These are phyloP conservation scores for Cerastis leucographa DNA, from an alignment of 2,888 invertebrate species.

Conservation along the genomic window DNA sequence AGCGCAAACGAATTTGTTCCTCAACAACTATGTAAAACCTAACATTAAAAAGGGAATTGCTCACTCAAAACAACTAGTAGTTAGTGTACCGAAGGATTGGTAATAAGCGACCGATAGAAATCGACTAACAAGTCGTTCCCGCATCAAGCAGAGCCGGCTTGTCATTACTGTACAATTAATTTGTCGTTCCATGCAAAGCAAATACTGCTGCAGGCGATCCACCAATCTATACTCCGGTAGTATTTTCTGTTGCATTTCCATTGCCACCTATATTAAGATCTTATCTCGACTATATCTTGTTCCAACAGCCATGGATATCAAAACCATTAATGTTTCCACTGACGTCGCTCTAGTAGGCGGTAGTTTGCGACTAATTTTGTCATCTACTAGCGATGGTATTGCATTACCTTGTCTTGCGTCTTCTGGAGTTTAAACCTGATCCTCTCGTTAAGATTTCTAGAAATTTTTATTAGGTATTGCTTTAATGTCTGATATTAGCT, in stretches of 20 bases:
- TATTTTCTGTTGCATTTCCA: conserved; percentile 53
- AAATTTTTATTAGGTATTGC: conserved; percentile 30
- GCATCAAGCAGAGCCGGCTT: conserved; percentile 73
- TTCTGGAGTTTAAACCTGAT: conserved; percentile 41
- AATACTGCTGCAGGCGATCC: conserved; percentile 76
- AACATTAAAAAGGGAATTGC: conserved; percentile 60
- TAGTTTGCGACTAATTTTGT: conserved; percentile 54
- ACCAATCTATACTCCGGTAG: conserved; percentile 49
- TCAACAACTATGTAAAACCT: conserved; percentile 50
- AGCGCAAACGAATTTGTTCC: neutral
- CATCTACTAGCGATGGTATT: conserved; percentile 41
- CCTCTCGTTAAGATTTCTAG: conserved; percentile 30
- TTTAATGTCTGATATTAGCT: conserved; percentile 31
- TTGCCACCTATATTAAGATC: conserved; percentile 16
- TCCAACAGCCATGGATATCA: conserved; percentile 31
- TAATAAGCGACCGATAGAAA: conserved; percentile 73
- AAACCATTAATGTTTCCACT: neutral
- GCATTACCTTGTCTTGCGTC: conserved; percentile 52
- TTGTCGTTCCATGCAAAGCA: conserved; percentile 79
- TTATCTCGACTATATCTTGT: neutral
- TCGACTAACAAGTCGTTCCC: conserved; percentile 68
- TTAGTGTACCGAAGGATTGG: conserved; percentile 68
- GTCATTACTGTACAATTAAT: conserved; percentile 86
- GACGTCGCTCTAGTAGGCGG: conserved; percentile 13
- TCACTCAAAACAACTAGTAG: conserved; percentile 63